A percentile compares a stretch with the other conserved stretches of the same genome.
Conservation (phyloP, 2,113 vertebrate genomes). For the Saguinus midas region DNA sequence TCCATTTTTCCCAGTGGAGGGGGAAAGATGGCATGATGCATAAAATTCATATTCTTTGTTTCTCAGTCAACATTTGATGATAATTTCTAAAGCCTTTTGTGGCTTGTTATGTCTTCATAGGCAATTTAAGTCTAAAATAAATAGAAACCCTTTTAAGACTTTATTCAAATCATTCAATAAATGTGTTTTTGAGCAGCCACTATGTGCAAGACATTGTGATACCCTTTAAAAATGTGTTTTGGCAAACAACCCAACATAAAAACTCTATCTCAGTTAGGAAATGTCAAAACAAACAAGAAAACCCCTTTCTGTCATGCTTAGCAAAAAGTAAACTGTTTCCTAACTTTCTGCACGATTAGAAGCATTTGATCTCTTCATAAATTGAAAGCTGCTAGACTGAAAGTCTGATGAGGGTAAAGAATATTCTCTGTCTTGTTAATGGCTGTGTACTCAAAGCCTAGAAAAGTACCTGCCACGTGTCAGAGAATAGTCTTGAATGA, state of each 20-base stretch:
- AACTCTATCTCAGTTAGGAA: slow-evolving; percentile 27
- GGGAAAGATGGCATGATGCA: neutral
- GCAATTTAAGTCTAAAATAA: slow-evolving; percentile 44
- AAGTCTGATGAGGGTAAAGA: neutral
- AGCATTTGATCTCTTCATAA: neutral
- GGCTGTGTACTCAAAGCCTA: neutral
- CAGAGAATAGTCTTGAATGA: slow-evolving; percentile 15
- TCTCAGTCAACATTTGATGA: neutral
- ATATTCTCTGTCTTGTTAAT: neutral
- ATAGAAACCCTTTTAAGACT: neutral
- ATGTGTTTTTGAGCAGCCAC: neutral
- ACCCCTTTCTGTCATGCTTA: neutral
- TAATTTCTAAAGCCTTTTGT: slow-evolving; percentile 4
- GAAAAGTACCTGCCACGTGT: neutral
- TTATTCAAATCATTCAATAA: slow-evolving; percentile 1
- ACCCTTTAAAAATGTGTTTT: slow-evolving; percentile 29
- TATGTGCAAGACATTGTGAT: neutral
- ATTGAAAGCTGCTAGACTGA: neutral
- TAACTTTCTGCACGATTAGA: neutral
- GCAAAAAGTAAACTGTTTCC: neutral
- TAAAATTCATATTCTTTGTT: slow-evolving; percentile 43
- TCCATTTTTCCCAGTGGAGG: slow-evolving; percentile 12
- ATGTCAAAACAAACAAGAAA: neutral
- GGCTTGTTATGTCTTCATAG: slow-evolving; percentile 10
- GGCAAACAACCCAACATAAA: neutral